Conservation (phyloP, 2,797 vertebrate genomes). For the Sternarchorhynchus goeldii region DNA sequence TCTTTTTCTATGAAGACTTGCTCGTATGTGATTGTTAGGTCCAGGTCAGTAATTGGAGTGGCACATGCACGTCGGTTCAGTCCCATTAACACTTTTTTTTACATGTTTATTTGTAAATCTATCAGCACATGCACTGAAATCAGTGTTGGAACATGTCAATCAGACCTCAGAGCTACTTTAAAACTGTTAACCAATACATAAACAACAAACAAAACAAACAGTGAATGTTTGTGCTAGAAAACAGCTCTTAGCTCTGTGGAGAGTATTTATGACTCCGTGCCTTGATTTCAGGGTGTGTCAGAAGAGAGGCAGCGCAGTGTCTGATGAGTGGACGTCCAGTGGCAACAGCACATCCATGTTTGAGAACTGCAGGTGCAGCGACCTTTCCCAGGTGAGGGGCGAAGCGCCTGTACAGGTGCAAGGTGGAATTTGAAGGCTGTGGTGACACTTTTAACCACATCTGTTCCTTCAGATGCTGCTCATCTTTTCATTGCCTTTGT, state of each 20-base stretch:
- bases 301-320: constrained; percentile 50
- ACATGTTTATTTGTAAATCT: constrained; percentile 70
- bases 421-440: too few relatives aligned
- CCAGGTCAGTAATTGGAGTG: constrained; percentile 60
- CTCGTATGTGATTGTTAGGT: constrained; percentile 54
- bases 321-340: constrained; percentile 70
- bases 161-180: constrained; percentile 64
- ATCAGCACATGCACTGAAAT: constrained; percentile 68
- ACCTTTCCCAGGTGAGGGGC: constrained; percentile 53
- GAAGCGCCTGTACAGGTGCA: constrained; percentile 11
- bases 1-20: constrained; percentile 48
- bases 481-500: not conserved
- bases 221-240: constrained; percentile 25
- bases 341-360: constrained; percentile 67
- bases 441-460: not conserved
- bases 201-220: constrained; percentile 19
- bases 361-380: constrained; percentile 73
- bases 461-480: not conserved
- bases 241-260: constrained; percentile 9
- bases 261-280: not conserved
- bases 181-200: constrained; percentile 51
- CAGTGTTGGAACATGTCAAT: constrained; percentile 69
- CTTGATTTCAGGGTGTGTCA: constrained; percentile 69
- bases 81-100: constrained; percentile 67
- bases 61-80: constrained; percentile 68